Conservation (phyloP, 2,888 invertebrate genomes). For the Drosophila siamana region DNA sequence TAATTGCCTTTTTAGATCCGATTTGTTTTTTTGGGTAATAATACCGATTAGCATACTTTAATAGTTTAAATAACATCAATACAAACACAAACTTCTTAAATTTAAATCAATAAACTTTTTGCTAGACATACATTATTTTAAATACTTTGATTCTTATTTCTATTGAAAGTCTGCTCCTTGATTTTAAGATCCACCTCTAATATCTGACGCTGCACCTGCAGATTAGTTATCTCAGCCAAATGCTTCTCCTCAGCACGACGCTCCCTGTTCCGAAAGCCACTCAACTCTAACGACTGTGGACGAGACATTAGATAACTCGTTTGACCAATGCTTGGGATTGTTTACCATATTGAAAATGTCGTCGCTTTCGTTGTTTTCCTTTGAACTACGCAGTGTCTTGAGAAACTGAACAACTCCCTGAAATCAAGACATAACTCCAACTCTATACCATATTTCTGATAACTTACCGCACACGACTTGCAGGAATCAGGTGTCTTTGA, state of each 20-base stretch:
- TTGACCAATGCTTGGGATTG: background rate
- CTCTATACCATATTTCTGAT: background rate
- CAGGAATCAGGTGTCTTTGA: background rate
- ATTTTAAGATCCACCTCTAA: slow-evolving; percentile 15
- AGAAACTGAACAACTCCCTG: background rate
- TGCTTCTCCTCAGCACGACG: slow-evolving; percentile 12
- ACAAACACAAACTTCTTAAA: too few species aligned
- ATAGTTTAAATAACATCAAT: too few species aligned
- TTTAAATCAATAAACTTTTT: too few species aligned
- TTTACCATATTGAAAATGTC: background rate
- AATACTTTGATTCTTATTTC: background rate
- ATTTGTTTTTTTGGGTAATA: too few species aligned
- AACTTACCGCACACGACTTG: background rate
- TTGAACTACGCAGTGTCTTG: background rate
- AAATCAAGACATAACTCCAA: background rate
- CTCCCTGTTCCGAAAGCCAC: slow-evolving; percentile 6
- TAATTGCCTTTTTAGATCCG: too few species aligned
- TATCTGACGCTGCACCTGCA: slow-evolving; percentile 6
- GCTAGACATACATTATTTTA: too few species aligned
- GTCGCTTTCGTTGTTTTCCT: background rate
- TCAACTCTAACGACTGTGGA: background rate
- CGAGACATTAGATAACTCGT: background rate
- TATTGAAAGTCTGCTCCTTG: slow-evolving; percentile 8
- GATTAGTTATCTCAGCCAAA: slow-evolving; percentile 17
- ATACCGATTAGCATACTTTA: too few species aligned